Percentiles rank a stretch among this genome's conserved stretches.
These are phyloP conservation scores for Machimus atricapillus DNA, from an alignment of 2,888 invertebrate species.

Conservation along the genomic window DNA sequence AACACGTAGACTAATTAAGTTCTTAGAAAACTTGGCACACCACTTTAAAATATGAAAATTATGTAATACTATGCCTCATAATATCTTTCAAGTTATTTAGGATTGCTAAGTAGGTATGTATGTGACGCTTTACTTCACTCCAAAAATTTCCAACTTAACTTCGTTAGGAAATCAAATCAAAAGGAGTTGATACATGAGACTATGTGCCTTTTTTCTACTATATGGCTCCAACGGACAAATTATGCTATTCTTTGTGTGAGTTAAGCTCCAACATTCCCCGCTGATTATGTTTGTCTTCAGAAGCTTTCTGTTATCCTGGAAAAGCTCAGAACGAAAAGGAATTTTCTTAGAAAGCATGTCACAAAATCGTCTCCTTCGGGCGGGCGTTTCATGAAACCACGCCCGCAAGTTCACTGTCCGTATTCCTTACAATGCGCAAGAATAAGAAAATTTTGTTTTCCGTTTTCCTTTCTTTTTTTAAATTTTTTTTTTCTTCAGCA, in stretches of 20 bases:
- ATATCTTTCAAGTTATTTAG: background rate
- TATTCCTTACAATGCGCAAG: constrained; percentile 23
- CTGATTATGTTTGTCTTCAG: background rate
- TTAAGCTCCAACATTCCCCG: background rate
- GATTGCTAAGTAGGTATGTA: background rate
- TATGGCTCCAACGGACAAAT: background rate
- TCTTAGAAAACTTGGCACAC: background rate
- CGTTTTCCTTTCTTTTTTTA: too few relatives aligned
- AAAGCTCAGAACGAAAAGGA: background rate
- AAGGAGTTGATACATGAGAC: background rate
- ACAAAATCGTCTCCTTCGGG: constrained; percentile 19
- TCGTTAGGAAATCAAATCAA: background rate
- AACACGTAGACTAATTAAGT: background rate
- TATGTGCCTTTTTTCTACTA: background rate
- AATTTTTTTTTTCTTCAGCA: too few relatives aligned
- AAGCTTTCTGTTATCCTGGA: constrained; percentile 1
- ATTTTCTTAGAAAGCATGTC: background rate
- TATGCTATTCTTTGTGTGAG: background rate
- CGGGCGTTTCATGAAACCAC: constrained; percentile 14
- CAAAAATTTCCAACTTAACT: background rate
- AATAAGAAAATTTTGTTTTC: constrained; percentile 20
- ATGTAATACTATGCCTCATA: background rate
- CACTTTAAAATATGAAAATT: background rate
- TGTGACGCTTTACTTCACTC: background rate
- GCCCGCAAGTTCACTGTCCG: background rate